Evolutionary conservation across 2,888 invertebrate species (phyloP).

Genomic region (Agrochola litura): DNA sequence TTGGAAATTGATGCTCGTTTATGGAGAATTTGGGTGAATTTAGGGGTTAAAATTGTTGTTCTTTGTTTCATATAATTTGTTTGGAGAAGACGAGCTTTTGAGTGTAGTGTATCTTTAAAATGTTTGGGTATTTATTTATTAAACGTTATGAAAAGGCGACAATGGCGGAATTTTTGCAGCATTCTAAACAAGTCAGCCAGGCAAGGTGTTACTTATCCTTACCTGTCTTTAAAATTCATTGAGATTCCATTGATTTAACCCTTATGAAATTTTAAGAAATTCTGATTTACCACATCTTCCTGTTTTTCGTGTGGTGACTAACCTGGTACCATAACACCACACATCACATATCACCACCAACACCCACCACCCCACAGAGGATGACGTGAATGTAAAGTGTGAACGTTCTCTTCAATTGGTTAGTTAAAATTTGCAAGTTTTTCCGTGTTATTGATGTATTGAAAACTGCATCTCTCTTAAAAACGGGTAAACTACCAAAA

Average conservation of each 20-base stretch:
- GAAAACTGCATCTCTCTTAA: too few species aligned
- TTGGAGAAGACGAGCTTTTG: background rate
- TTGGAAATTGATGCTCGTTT: constrained; percentile 23
- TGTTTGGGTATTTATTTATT: background rate
- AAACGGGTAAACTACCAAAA: too few species aligned
- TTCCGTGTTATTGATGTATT: background rate
- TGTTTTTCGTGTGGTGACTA: too few species aligned
- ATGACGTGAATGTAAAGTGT: background rate
- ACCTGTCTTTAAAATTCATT: background rate
- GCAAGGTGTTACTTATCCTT: background rate
- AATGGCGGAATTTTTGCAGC: too few species aligned
- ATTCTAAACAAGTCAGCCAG: background rate
- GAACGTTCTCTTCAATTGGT: too few species aligned
- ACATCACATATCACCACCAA: too few species aligned
- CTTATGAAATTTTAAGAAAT: background rate
- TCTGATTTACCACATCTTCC: background rate
- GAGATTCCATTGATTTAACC: too few species aligned
- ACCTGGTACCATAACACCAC: too few species aligned
- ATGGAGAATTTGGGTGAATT: constrained; percentile 11
- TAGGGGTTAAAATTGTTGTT: background rate
- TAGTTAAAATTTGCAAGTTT: background rate
- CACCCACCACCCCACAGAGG: too few species aligned
- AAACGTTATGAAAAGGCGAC: background rate
- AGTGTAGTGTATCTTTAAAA: background rate
- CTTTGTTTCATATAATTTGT: background rate